Base-by-base conservation (phyloP, 2,888 invertebrate species). In the Andrena trimmerana region DNA sequence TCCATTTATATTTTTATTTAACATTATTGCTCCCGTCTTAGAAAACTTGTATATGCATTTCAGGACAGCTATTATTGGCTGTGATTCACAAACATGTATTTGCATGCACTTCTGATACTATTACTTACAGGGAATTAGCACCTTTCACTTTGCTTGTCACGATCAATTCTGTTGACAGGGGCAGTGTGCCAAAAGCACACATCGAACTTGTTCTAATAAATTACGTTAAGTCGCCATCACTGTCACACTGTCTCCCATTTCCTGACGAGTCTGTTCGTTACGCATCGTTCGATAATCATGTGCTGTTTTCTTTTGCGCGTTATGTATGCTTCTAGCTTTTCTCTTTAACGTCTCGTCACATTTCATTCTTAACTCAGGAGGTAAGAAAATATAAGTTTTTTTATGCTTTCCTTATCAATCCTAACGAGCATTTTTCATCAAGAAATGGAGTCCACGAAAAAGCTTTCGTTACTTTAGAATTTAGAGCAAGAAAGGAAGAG, bases 121-220 rank as follows among this genome's bases (percentile, higher is more conserved):
- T 70, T 66, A 42, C 42, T 59, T 60, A 80, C 65, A 66, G 59
- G 52, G 70, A 66, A 60, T 59, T 20, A 33, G 54, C 54, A 71
- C 31, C 33, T 36, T 69, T 75, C 50, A 27, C 52, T 31, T 75
- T n/a, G 16, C 66, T 69, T 27, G 62, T 78, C 57, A 66, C 69
- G 66, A 78, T 73, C 50, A 67, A 76, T 82, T 75, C 60, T 54
- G 57, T 13, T 8, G 62, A 66, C 57, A 54, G 13, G 48, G 78
- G 72, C 69, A 82, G 36, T 27, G 48, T 75, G 78, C 75, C 78
- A 82, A 71, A 72, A 71, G 16, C 73, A 70, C 16, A 54, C 65
- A 52, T 67, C 59, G 63, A 63, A 72, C 54, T 42, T 71, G 73
- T 63, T 74, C 57, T n/a, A 70, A 77, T 73, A 67, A 63, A 62